Evolutionary conservation across 2,113 vertebrate genomes (phyloP).

Genomic region (Himantopus leucocephalus): DNA sequence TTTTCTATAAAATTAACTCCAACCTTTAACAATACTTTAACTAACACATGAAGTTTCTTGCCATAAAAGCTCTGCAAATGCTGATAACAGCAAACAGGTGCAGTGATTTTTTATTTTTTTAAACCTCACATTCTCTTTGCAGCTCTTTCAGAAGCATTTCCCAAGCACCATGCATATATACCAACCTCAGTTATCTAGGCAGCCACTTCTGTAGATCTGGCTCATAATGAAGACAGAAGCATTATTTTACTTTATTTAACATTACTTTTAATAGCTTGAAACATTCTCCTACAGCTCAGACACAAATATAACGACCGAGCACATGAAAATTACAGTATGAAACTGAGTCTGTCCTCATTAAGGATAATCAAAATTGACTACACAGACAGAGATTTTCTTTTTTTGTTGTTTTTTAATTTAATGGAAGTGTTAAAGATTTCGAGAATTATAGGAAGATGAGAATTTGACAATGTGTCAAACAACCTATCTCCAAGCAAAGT

Average conservation of each 20-base stretch:
- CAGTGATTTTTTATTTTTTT: not conserved
- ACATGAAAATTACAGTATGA: not conserved
- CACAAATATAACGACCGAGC: not conserved
- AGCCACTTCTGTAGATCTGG: not conserved
- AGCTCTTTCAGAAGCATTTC: not conserved
- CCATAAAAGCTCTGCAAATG: not conserved
- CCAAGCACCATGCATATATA: not conserved
- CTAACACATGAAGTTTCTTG: not conserved
- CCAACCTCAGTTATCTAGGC: not conserved
- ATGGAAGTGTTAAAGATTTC: not conserved
- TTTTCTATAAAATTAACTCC: not conserved
- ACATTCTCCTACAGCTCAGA: not conserved
- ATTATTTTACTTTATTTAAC: slow-evolving; percentile 29
- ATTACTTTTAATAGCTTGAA: slow-evolving; percentile 12
- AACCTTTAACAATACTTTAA: not conserved
- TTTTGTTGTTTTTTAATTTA: not conserved
- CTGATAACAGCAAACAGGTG: not conserved
- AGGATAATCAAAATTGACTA: not conserved
- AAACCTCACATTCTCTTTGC: not conserved
- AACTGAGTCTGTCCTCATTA: not conserved
- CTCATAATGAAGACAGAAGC: not conserved
- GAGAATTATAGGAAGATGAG: not conserved
- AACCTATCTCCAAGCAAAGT: not conserved
- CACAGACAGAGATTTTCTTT: not conserved
- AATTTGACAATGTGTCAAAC: not conserved